Conservation (phyloP, 2,113 vertebrate genomes). For the Cairina moschata region DNA sequence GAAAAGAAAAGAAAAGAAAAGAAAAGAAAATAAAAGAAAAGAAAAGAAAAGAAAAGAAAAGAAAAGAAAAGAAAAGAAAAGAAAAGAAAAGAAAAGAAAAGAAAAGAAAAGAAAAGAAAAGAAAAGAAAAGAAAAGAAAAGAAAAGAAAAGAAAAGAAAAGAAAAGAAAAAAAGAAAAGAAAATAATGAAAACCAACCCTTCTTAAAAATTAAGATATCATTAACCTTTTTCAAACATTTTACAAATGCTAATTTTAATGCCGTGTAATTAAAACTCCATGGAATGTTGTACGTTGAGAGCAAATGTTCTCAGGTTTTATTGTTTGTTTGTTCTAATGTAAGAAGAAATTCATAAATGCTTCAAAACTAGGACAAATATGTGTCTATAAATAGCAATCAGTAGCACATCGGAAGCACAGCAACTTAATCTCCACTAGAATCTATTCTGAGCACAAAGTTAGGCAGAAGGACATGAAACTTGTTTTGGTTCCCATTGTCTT, state of each 20-base stretch:
- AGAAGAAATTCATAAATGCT: conserved; percentile 39
- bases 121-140: too few species aligned
- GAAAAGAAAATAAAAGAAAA: too few species aligned
- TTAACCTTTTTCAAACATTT: background rate
- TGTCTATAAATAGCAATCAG: conserved; percentile 55
- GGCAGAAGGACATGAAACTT: conserved; percentile 41
- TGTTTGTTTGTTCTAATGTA: conserved; percentile 52
- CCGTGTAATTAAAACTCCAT: background rate
- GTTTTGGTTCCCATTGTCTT: conserved; percentile 19
- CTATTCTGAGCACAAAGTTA: conserved; percentile 63
- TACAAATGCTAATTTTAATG: background rate
- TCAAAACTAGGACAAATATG: conserved; percentile 58
- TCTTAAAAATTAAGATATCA: background rate
- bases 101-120: background rate
- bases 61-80: too few species aligned
- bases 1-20: too few species aligned
- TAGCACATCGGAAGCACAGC: conserved; percentile 24
- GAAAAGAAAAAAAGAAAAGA: background rate
- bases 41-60: background rate
- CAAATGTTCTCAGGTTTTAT: conserved; percentile 1
- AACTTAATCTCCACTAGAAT: conserved; percentile 54
- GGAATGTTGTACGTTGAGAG: background rate
- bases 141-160: background rate
- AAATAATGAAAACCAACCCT: background rate
- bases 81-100: too few species aligned